Evolutionary conservation across 1,140 invertebrate species (phyloP), one percentile per base, ranked within the genome.

Genomic region (Tetramorium alpestre): DNA sequence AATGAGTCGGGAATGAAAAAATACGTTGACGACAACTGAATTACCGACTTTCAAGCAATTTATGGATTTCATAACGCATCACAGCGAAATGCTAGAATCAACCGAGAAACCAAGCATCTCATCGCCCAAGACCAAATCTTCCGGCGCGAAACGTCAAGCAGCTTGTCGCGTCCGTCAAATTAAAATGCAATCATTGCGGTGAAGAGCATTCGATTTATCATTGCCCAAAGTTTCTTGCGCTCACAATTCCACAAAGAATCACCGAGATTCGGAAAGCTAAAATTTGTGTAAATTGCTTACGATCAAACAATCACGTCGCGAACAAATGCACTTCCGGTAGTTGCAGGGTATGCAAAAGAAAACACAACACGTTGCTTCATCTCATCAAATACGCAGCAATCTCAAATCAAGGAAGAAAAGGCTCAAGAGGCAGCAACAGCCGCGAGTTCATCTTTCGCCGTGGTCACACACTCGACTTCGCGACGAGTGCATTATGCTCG

Each of bases 261-360:
- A 3, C 86, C 1, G 33, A 41, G 2, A 41, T 81, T 13, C 73
- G 41, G 8, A 22, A 60, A 0, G 8, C 10, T 2, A 78, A 80
- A 1, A 7, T 78, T 13, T 91, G 90, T 18, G 2, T 49, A 2
- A 91, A 91, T 65, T 89, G 90, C 18, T 28, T 89, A 7, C 44
- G 77, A 1, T 49, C 41, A 0, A 64, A 44, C 8, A 3, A 3
- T 22, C 88, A 91, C 16, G 18, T 3, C 0, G 1, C 56, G 0
- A 33, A 25, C 2, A 54, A 73, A 47, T 90, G 88, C 51, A 67
- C 25, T 0, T 47, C 47, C 0, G 51, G 85, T 7, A 7, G 1
- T 6, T 90, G 88, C 22, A 70, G 38, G 6, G 22, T 76, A 33
- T 90, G 88, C n/a, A 49, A 84, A 8, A 18, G 25, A 0, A 82